Percentiles rank a stretch among this genome's conserved stretches.
phyloP scores from a whole-genome alignment of 2,797 vertebrate genomes.

The Hybognathus amarus region DNA sequence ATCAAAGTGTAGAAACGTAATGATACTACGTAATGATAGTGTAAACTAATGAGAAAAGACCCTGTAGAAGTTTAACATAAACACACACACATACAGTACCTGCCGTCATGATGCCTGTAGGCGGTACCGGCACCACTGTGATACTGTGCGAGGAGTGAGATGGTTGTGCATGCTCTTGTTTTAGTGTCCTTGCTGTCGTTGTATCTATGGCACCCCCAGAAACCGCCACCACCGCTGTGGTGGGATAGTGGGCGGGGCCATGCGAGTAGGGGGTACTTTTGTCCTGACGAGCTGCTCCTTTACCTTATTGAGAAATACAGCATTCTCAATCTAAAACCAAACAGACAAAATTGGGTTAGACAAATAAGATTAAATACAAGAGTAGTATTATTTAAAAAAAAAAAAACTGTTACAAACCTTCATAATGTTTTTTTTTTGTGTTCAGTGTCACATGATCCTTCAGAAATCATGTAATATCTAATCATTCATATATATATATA shows the following conservation, averaged over 20 bases:
- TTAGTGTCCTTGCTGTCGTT: constrained; percentile 72
- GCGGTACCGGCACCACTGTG: constrained; percentile 93
- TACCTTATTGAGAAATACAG: constrained; percentile 98
- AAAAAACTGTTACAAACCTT: background rate
- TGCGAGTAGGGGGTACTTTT: constrained; percentile 86
- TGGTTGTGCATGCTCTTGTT: constrained; percentile 86
- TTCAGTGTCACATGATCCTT: too few relatives aligned
- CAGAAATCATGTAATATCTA: too few relatives aligned
- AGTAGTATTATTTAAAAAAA: background rate
- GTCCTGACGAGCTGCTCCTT: constrained; percentile 94
- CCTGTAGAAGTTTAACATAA: background rate
- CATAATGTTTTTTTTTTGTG: too few relatives aligned
- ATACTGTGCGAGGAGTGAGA: constrained; percentile 94
- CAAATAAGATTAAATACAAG: background rate
- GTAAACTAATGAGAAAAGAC: background rate
- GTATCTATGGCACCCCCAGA: constrained; percentile 86
- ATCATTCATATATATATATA: too few relatives aligned
- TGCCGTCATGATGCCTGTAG: constrained; percentile 96
- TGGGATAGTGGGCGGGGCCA: constrained; percentile 90
- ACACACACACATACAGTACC: constrained; percentile 72
- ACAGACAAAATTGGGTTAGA: background rate
- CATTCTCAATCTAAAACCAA: constrained; percentile 90
- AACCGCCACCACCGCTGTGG: constrained; percentile 86
- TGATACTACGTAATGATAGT: background rate
- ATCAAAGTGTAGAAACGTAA: background rate